phyloP scores from a whole-genome alignment of 1,140 invertebrate species.

The Heliothis virescens region DNA sequence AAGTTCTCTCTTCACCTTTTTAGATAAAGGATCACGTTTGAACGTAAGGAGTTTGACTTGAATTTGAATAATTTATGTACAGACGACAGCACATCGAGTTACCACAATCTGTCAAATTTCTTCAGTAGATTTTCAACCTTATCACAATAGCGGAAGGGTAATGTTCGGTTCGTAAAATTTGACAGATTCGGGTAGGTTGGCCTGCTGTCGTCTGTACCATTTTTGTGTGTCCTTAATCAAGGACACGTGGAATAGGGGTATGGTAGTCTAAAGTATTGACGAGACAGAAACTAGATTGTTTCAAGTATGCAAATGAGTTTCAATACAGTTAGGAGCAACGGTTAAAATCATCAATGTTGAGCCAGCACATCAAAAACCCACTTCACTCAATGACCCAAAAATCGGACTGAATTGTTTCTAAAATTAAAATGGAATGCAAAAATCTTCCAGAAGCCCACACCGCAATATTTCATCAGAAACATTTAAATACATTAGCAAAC shows the following conservation, averaged over 20 bases:
- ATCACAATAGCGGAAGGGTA: no score
- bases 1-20: neutral
- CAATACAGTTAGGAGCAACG: neutral
- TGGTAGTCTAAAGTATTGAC: no score
- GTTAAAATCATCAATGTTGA: neutral
- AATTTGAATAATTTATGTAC: conserved; percentile 23
- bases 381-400: conserved; percentile 1
- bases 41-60: conserved; percentile 10
- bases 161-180: no score
- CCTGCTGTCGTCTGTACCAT: no score
- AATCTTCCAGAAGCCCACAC: conserved; percentile 12
- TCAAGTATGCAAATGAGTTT: no score
- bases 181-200: no score
- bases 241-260: neutral
- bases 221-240: neutral
- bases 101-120: no score
- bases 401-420: neutral
- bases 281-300: no score
- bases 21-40: conserved; percentile 33
- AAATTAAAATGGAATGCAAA: conserved; percentile 8
- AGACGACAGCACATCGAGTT: no score
- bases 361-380: neutral
- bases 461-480: conserved; percentile 1
- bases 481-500: conserved; percentile 33
- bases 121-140: no score